Evolutionary conservation across 2,888 invertebrate species (phyloP).

Genomic region (Atethmia centrago): DNA sequence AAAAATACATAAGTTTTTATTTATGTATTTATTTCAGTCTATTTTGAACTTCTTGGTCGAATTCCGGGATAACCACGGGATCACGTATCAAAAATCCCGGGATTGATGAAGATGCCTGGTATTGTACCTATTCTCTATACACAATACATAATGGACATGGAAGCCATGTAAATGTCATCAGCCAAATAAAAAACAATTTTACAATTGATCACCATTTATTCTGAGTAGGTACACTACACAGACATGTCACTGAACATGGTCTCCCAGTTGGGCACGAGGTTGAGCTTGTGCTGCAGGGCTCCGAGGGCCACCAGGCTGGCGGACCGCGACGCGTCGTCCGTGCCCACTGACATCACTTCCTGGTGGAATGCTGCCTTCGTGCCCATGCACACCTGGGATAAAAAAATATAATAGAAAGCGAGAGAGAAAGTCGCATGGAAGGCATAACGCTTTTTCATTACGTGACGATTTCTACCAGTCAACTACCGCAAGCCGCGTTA

Average conservation of each 20-base stretch:
- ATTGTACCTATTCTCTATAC: too few species aligned
- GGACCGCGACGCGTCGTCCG: conserved; percentile 88
- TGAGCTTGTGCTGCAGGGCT: conserved; percentile 89
- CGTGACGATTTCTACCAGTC: neutral
- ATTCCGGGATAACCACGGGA: too few species aligned
- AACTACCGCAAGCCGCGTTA: neutral
- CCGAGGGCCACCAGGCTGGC: conserved; percentile 91
- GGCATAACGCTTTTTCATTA: neutral
- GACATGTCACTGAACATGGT: conserved; percentile 79
- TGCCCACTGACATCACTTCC: conserved; percentile 90
- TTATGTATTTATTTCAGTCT: too few species aligned
- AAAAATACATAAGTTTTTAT: too few species aligned
- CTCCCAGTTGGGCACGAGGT: conserved; percentile 91
- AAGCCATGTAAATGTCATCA: too few species aligned
- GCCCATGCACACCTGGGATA: conserved; percentile 88
- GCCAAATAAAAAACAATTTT: neutral
- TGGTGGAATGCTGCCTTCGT: conserved; percentile 91
- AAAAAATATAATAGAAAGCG: neutral
- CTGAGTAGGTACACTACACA: conserved; percentile 62
- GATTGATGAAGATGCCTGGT: too few species aligned
- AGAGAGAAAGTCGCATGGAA: neutral
- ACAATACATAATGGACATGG: too few species aligned
- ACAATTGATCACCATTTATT: conserved; percentile 3
- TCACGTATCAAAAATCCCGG: neutral
- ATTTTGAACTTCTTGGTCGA: too few species aligned